Evolutionary conservation across 2,113 vertebrate genomes (phyloP), one percentile per base, ranked within the genome.

Genomic region (Notiomystis cincta): DNA sequence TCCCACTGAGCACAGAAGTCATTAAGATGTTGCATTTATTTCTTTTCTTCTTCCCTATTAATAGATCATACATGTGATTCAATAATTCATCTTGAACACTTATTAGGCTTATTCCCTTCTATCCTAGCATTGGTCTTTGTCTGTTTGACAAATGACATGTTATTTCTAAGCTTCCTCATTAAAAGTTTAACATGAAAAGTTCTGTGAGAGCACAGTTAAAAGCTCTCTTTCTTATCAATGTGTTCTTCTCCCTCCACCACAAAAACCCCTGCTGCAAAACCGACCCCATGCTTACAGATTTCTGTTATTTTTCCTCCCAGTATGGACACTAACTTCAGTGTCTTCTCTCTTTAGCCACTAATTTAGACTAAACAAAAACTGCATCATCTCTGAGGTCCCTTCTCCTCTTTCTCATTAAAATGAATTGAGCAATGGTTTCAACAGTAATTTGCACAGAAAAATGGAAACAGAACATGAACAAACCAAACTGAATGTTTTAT

Each of bases 1-100:
- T 95, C 94, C 85, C 87, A 89, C 66, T 50, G 75, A 91, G 81
- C 14, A 62, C 13, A 30, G 62, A 89, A 94, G 54, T 72, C 78
- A 89, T 93, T 82, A 90, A 65, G 54, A 88, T 11, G 57, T 72
- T 87, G 61, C 70, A 51, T 48, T 95, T 67, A 24, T 73, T 91
- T 84, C 75, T 94, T 90, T 92, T 92, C 65, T 95, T 83, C 82
- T 87, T n/a, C 22, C 23, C 51, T 96, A 93, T 81, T 93, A 90
- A 95, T 51, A 95, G 80, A 92, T 66, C 64, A 47, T 18, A 20
- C 50, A 73, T 54, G 35, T 58, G 60, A 95, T 83, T 86, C 11
- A 81, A 3, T 73, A 83, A 92, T 77, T 80, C 42, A 93, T 86
- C 66, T 38, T 72, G 61, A 94, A 79, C 64, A 47, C 47, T 88